Evolutionary conservation across 2,888 invertebrate genomes (phyloP).

Genomic region (Spisula solida): DNA sequence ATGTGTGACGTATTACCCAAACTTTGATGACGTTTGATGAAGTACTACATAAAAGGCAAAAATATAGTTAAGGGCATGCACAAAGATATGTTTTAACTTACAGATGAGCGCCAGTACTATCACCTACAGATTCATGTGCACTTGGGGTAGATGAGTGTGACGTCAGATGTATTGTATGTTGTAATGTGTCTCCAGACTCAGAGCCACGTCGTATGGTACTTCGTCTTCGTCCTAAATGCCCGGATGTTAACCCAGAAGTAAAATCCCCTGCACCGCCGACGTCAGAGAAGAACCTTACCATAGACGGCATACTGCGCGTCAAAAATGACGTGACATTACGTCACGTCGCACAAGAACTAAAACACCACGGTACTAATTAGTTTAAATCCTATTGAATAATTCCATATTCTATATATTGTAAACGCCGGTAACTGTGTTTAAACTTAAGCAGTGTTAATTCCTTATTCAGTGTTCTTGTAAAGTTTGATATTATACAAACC

Average conservation of each 20-base stretch:
- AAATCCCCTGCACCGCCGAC: constrained; percentile 41
- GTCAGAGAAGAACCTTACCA: constrained; percentile 68
- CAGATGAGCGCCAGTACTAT: constrained; percentile 68
- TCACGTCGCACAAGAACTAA: constrained; percentile 42
- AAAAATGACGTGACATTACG: constrained; percentile 48
- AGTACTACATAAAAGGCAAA: not conserved
- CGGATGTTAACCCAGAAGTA: constrained; percentile 28
- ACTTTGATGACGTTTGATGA: not conserved
- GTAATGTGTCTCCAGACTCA: constrained; percentile 79
- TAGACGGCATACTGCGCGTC: constrained; percentile 65
- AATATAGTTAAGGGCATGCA: not conserved
- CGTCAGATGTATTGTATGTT: constrained; percentile 79
- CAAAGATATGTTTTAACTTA: constrained; percentile 46
- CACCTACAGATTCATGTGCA: constrained; percentile 69
- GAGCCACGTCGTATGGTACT: constrained; percentile 80
- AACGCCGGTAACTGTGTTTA: too few relatives aligned
- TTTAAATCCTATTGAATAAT: not conserved
- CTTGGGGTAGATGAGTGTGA: constrained; percentile 69
- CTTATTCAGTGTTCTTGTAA: too few relatives aligned
- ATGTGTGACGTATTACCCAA: not conserved
- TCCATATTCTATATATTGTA: too few relatives aligned
- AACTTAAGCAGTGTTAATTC: too few relatives aligned
- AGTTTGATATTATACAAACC: too few relatives aligned
- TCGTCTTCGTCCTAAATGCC: constrained; percentile 72
- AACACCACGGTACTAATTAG: not conserved